These are phyloP conservation scores for Danionella cerebrum DNA, from an alignment of 2,113 vertebrate species.

Conservation along the genomic window DNA sequence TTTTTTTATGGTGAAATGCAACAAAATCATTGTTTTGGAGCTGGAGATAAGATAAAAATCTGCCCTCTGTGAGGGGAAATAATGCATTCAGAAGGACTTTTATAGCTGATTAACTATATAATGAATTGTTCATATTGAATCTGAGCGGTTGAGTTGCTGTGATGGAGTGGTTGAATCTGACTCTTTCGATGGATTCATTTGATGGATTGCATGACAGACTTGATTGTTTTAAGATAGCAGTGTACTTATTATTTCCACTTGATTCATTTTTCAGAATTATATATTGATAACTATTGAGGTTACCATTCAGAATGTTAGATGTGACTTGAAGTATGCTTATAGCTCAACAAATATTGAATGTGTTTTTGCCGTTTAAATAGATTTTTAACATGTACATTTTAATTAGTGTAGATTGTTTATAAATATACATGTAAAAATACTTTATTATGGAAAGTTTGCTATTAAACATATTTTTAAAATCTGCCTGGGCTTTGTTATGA, in stretches of 20 bases:
- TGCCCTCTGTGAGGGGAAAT: constrained; percentile 51
- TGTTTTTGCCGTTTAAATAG: no score
- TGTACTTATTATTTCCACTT: no score
- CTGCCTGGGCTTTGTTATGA: background rate
- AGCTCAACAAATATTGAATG: constrained; percentile 50
- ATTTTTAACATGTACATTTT: constrained; percentile 41
- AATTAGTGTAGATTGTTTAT: constrained; percentile 54
- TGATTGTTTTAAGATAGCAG: no score
- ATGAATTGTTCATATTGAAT: background rate
- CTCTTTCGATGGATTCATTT: no score
- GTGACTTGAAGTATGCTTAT: constrained; percentile 19
- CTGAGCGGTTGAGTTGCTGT: background rate
- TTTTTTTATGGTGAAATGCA: background rate
- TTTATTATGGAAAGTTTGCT: constrained; percentile 23
- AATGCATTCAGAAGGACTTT: background rate
- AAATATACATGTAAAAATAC: no score
- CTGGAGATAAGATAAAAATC: constrained; percentile 43
- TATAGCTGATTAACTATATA: background rate
- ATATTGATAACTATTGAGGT: no score
- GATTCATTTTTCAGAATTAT: no score
- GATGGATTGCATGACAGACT: no score
- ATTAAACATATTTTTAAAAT: constrained; percentile 26
- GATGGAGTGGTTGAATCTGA: no score
- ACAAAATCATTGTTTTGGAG: constrained; percentile 38
- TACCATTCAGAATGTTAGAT: background rate